Percentiles rank a stretch among this genome's conserved stretches.
These are phyloP conservation scores for Petrocephalus sullivani DNA, from an alignment of 2,797 vertebrate species.

Conservation along the genomic window DNA sequence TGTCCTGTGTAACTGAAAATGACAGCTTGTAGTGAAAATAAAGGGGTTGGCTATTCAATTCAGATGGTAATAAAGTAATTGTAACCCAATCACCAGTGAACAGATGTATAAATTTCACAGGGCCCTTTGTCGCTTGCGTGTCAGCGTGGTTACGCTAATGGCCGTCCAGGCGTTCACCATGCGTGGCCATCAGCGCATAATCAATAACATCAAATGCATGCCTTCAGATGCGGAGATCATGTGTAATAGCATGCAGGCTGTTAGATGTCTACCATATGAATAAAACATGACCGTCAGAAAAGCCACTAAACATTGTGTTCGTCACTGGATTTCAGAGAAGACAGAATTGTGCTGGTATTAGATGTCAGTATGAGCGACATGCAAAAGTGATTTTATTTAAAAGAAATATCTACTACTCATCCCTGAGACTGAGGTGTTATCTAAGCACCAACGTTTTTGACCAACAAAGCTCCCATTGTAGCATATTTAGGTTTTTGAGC, in stretches of 20 bases:
- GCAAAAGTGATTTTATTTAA: background rate
- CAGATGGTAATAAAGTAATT: slow-evolving; percentile 39
- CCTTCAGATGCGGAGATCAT: background rate
- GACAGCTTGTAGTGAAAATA: slow-evolving; percentile 47
- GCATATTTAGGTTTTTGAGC: background rate
- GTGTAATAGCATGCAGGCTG: background rate
- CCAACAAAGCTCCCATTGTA: background rate
- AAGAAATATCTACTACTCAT: background rate
- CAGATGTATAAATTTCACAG: slow-evolving; percentile 39
- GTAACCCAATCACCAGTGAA: slow-evolving; percentile 35
- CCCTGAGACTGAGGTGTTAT: background rate
- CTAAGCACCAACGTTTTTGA: background rate
- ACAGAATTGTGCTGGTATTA: background rate
- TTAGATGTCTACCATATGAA: background rate
- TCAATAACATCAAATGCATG: background rate
- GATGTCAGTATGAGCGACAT: background rate
- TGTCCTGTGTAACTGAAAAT: slow-evolving; percentile 44
- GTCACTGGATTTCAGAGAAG: background rate
- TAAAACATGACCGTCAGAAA: background rate
- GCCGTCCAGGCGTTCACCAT: slow-evolving; percentile 25
- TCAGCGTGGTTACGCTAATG: slow-evolving; percentile 38
- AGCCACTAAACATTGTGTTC: background rate
- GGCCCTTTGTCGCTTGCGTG: slow-evolving; percentile 23
- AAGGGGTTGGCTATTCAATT: slow-evolving; percentile 37
- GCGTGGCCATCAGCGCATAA: background rate